A percentile compares a stretch with the other conserved stretches of the same genome.
Conservation (phyloP, 2,797 vertebrate species). For the Sus cebifrons region DNA sequence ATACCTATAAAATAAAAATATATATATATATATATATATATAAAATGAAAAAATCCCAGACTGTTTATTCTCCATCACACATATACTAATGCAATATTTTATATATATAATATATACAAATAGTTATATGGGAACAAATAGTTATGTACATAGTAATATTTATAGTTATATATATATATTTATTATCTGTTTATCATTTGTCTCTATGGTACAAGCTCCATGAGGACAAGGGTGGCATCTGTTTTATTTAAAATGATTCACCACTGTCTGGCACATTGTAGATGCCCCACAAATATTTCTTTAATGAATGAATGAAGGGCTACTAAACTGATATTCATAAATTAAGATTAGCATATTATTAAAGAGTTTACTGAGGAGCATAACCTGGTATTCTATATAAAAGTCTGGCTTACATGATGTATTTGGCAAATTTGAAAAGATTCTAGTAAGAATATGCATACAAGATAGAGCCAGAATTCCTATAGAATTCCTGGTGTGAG, state of each 20-base stretch:
- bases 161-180: neutral
- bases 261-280: neutral
- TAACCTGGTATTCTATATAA: neutral
- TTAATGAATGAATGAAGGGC: neutral
- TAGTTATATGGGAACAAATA: neutral
- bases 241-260: neutral
- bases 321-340: conserved; percentile 11
- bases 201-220: neutral
- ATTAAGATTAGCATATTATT: neutral
- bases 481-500: neutral
- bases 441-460: neutral
- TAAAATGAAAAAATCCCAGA: neutral
- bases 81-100: neutral
- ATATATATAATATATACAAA: neutral
- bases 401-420: neutral
- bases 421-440: neutral
- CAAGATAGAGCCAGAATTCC: neutral
- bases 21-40: neutral
- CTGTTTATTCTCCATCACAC: neutral
- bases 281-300: neutral
- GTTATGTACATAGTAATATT: neutral
- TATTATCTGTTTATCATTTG: neutral
- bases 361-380: neutral
- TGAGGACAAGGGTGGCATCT: neutral
- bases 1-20: neutral